Percentiles rank a stretch among this genome's conserved stretches.
phyloP scores from a whole-genome alignment of 2,797 vertebrate species.

The Scleropages formosus region DNA sequence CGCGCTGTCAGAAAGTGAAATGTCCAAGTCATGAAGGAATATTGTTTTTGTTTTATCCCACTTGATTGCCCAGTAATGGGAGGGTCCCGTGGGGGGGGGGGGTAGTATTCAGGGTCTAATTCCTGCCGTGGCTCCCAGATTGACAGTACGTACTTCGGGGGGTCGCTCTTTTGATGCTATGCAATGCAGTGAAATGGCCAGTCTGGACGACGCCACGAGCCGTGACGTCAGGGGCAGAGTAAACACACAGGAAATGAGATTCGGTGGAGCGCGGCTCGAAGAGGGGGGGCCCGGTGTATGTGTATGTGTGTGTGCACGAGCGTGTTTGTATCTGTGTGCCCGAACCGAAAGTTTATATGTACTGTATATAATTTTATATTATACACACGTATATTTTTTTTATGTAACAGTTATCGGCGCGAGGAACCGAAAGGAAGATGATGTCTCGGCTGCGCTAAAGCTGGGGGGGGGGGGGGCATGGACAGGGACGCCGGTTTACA shows the following conservation, averaged over 20 bases:
- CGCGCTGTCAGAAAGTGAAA: conserved; percentile 14
- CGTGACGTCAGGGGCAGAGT: conserved; percentile 76
- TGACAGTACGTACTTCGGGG: conserved; percentile 61
- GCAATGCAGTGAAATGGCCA: conserved; percentile 60
- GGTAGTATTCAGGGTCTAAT: conserved; percentile 60
- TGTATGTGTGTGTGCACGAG: neutral
- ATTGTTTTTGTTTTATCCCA: conserved; percentile 37
- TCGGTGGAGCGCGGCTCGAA: conserved; percentile 10
- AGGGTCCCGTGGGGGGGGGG: too few species aligned
- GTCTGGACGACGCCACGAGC: conserved; percentile 68
- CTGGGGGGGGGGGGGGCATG: too few species aligned
- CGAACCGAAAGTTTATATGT: too few species aligned
- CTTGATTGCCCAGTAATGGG: conserved; percentile 43
- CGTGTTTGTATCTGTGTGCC: conserved; percentile 20
- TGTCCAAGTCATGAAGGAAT: conserved; percentile 34
- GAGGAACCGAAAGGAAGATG: too few species aligned
- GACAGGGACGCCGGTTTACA: too few species aligned
- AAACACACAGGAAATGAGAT: conserved; percentile 65
- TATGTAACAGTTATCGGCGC: too few species aligned
- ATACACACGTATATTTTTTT: too few species aligned
- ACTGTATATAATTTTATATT: too few species aligned
- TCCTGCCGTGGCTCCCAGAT: conserved; percentile 59
- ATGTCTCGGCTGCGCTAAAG: too few species aligned
- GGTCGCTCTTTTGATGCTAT: conserved; percentile 57
- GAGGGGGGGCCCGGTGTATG: conserved; percentile 33